Conservation (phyloP, 2,888 invertebrate genomes). For the Limnephilus rhombicus region DNA sequence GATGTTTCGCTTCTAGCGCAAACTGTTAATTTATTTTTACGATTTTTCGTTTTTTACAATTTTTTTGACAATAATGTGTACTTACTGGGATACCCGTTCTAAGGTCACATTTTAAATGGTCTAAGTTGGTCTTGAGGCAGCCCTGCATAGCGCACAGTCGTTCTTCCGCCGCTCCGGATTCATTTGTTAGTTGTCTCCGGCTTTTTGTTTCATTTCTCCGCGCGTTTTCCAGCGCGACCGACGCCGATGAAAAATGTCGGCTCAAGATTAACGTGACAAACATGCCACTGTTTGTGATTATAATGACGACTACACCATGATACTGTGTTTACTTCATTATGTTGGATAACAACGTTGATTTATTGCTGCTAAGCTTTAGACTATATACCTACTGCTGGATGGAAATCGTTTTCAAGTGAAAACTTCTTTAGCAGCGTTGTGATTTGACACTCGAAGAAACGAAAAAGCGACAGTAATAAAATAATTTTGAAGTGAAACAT, state of each 20-base stretch:
- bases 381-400: neutral
- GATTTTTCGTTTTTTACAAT: too few relatives aligned
- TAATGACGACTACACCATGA: neutral
- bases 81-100: too few relatives aligned
- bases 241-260: conserved; percentile 16
- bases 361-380: neutral
- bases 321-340: conserved; percentile 1
- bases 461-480: too few relatives aligned
- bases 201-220: conserved; percentile 14
- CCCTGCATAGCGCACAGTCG: neutral
- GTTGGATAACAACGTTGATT: neutral
- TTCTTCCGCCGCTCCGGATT: conserved; percentile 44
- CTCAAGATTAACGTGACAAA: conserved; percentile 23
- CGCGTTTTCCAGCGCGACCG: neutral
- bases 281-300: conserved; percentile 1
- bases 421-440: too few relatives aligned
- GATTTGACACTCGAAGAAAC: too few relatives aligned
- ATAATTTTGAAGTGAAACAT: too few relatives aligned
- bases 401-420: too few relatives aligned
- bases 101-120: too few relatives aligned
- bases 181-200: conserved; percentile 59
- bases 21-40: too few relatives aligned
- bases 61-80: too few relatives aligned
- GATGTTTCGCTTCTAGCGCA: too few relatives aligned
- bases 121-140: neutral